Percentiles rank a stretch among this genome's conserved stretches.
Conservation (phyloP, 2,797 vertebrate genomes). For the Erithacus rubecula region DNA sequence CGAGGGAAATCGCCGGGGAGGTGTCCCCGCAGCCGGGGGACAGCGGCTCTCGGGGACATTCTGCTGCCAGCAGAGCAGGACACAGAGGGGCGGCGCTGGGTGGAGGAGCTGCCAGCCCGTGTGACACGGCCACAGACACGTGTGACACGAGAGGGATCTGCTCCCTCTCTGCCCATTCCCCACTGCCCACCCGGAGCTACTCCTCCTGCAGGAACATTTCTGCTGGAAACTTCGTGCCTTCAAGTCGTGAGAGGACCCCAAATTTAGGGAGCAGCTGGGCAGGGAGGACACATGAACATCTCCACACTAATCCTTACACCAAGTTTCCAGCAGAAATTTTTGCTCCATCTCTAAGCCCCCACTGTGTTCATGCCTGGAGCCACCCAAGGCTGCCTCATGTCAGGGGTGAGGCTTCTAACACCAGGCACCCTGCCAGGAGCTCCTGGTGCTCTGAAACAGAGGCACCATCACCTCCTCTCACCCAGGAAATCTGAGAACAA, state of each 20-base stretch:
- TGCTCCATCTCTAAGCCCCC: fast-evolving
- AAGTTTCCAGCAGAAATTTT: not conserved
- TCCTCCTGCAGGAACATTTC: not conserved
- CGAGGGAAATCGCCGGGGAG: not conserved
- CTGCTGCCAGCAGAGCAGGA: not conserved
- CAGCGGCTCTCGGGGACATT: too few relatives aligned
- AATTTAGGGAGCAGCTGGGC: not conserved
- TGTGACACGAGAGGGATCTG: fast-evolving
- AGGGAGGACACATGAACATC: too few relatives aligned
- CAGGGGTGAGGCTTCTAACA: not conserved
- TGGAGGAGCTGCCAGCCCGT: not conserved
- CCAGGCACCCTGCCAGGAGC: fast-evolving
- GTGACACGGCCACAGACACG: fast-evolving
- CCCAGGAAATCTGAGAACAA: not conserved
- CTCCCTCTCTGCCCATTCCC: fast-evolving
- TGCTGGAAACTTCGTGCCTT: too few relatives aligned
- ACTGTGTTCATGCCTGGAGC: not conserved
- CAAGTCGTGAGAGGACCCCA: not conserved
- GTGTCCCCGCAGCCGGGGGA: too few relatives aligned
- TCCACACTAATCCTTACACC: not conserved
- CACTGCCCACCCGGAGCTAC: fast-evolving
- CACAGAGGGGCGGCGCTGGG: too few relatives aligned
- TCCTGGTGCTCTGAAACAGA: not conserved
- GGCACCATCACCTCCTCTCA: not conserved
- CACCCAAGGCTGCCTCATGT: not conserved